Percentiles rank a stretch among this genome's conserved stretches.
phyloP scores from a whole-genome alignment of 2,888 invertebrate genomes.

The Salticus scenicus region DNA sequence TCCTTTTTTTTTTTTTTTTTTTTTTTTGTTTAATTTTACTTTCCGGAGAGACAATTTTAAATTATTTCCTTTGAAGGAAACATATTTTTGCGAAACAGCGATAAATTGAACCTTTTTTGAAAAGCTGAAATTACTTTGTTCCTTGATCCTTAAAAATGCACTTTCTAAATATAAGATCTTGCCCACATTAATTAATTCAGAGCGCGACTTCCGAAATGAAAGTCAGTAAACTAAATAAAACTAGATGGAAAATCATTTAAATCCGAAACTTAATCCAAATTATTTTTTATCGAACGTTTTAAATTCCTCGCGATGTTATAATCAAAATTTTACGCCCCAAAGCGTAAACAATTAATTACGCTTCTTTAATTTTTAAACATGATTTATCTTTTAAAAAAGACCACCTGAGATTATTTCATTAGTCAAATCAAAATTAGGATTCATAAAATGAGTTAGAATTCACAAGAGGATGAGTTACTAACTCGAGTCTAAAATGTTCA shows the following conservation, averaged over 20 bases:
- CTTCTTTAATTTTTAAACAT: neutral
- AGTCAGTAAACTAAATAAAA: slow-evolving; percentile 14
- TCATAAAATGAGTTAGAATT: slow-evolving; percentile 34
- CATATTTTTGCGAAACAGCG: neutral
- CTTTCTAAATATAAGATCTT: slow-evolving; percentile 1
- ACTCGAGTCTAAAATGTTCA: neutral
- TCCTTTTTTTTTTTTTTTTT: neutral
- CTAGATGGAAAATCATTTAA: slow-evolving; percentile 8
- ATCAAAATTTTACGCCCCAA: slow-evolving; percentile 17
- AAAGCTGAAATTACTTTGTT: neutral
- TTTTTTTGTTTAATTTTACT: no score
- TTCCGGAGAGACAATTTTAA: neutral
- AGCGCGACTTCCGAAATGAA: neutral
- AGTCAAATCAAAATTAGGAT: slow-evolving; percentile 31
- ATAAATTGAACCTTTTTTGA: neutral
- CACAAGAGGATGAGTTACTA: neutral
- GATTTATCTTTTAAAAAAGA: neutral
- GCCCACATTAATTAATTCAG: slow-evolving; percentile 15
- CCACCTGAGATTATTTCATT: slow-evolving; percentile 35
- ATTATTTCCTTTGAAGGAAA: neutral
- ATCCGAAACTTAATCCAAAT: neutral
- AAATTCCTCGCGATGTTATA: slow-evolving; percentile 9
- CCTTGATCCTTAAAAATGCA: neutral
- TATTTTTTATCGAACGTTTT: neutral
- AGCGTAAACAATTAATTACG: slow-evolving; percentile 19